These are phyloP conservation scores for Microtus oregoni DNA, from an alignment of 2,113 vertebrate genomes.

Conservation along the genomic window DNA sequence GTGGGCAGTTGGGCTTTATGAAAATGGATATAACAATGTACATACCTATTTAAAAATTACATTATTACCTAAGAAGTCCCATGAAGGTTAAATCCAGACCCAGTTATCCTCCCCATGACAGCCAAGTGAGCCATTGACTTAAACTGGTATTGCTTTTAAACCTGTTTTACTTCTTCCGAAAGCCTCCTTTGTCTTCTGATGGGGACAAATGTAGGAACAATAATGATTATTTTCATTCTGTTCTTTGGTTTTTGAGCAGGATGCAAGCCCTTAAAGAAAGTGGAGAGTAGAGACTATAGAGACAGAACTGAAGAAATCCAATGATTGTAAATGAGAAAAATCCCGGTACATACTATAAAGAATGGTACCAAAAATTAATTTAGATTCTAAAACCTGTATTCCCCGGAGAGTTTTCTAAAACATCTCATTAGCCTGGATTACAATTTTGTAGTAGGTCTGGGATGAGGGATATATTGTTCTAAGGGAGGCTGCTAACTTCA, in stretches of 20 bases:
- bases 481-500: neutral
- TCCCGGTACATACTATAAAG: neutral
- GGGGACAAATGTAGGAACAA: neutral
- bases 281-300: neutral
- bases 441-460: neutral
- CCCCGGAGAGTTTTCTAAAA: neutral
- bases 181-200: neutral
- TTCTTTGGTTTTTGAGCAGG: neutral
- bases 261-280: neutral
- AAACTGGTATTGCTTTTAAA: neutral
- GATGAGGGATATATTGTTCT: neutral
- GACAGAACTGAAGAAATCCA: neutral
- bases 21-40: neutral
- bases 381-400: neutral
- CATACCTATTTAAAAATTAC: neutral
- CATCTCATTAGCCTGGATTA: neutral
- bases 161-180: neutral
- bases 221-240: neutral
- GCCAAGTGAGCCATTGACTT: neutral
- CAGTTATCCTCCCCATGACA: no score
- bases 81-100: neutral
- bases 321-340: neutral
- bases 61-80: neutral
- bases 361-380: neutral
- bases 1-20: neutral